A percentile compares a stretch with the other conserved stretches of the same genome.
phyloP scores from a whole-genome alignment of 2,113 vertebrate species.

The Brienomyrus brachyistius region DNA sequence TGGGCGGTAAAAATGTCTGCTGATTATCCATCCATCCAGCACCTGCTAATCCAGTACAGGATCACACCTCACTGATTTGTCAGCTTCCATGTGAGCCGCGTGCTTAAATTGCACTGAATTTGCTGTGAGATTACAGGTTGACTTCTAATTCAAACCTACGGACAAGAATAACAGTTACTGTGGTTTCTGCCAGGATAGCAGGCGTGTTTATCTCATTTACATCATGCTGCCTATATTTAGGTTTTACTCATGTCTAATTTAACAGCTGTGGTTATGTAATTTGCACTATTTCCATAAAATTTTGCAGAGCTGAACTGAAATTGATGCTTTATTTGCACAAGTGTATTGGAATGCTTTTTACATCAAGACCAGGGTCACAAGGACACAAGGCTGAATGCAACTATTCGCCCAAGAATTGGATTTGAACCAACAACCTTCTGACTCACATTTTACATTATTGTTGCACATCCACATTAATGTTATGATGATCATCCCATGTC shows the following conservation, averaged over 20 bases:
- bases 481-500: background rate
- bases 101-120: background rate
- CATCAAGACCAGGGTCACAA: background rate
- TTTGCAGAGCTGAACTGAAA: background rate
- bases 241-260: background rate
- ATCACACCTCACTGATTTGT: background rate
- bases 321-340: background rate
- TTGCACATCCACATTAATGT: background rate
- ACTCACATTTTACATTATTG: background rate
- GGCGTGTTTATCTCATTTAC: background rate
- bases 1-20: background rate
- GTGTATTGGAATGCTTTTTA: background rate
- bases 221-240: background rate
- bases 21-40: background rate
- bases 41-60: background rate
- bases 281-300: background rate
- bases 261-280: background rate
- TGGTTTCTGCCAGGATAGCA: background rate
- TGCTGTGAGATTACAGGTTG: background rate
- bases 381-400: background rate
- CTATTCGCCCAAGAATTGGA: background rate
- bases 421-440: background rate
- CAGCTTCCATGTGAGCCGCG: background rate
- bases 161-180: background rate
- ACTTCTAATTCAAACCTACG: background rate